A percentile compares a stretch with the other conserved stretches of the same genome.
These are phyloP conservation scores for Phortica okadai DNA, from an alignment of 2,888 invertebrate species.

Conservation along the genomic window DNA sequence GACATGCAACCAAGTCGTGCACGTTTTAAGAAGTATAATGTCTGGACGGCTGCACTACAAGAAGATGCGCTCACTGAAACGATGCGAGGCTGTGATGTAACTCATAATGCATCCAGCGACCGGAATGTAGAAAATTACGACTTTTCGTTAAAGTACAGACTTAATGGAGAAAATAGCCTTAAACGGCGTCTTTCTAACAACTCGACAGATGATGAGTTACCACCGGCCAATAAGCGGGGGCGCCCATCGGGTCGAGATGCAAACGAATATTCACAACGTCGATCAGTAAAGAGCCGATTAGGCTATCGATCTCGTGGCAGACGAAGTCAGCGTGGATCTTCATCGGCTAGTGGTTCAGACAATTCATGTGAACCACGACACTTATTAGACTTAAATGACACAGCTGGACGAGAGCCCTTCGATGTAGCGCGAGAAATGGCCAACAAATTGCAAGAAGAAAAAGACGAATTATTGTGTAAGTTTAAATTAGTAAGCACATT, in stretches of 20 bases:
- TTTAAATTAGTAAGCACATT: conserved; percentile 40
- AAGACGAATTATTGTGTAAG: conserved; percentile 85
- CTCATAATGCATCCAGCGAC: conserved; percentile 78
- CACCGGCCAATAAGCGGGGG: conserved; percentile 67
- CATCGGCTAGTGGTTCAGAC: conserved; percentile 77
- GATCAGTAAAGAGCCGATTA: conserved; percentile 62
- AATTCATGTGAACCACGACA: conserved; percentile 73
- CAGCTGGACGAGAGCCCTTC: conserved; percentile 58
- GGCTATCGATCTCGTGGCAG: conserved; percentile 56
- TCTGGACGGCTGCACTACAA: conserved; percentile 86
- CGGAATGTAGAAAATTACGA: conserved; percentile 87
- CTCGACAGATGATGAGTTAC: conserved; percentile 65
- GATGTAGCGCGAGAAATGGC: conserved; percentile 84
- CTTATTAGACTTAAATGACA: conserved; percentile 81
- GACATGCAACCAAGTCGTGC: conserved; percentile 69
- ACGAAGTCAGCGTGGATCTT: conserved; percentile 58
- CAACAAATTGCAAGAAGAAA: conserved; percentile 84
- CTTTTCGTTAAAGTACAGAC: conserved; percentile 80
- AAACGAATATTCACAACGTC: conserved; percentile 46
- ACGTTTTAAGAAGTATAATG: conserved; percentile 83
- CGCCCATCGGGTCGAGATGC: conserved; percentile 53
- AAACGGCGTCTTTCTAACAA: conserved; percentile 74
- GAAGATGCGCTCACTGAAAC: conserved; percentile 89
- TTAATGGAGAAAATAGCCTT: conserved; percentile 77
- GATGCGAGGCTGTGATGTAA: conserved; percentile 87